phyloP scores from a whole-genome alignment of 2,888 invertebrate species.

The Drosophila bunnanda region DNA sequence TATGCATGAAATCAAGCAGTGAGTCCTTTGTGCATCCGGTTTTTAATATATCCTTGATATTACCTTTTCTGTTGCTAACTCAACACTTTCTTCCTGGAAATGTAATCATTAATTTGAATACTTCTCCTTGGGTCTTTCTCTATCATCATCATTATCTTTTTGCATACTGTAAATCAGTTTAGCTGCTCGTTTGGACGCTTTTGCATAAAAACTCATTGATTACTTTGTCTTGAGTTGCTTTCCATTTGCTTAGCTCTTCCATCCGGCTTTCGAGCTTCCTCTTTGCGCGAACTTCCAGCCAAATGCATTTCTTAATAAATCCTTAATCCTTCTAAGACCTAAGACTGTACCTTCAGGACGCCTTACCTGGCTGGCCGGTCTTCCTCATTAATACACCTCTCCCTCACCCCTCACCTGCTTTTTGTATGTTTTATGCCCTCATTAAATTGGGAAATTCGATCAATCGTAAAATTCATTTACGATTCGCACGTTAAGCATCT shows the following conservation, averaged over 20 bases:
- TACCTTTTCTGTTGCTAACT: constrained; percentile 4
- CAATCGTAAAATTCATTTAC: constrained; percentile 60
- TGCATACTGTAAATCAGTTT: constrained; percentile 43
- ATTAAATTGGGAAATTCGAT: constrained; percentile 59
- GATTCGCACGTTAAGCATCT: constrained; percentile 34
- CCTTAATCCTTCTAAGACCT: constrained; percentile 45
- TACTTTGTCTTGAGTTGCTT: constrained; percentile 57
- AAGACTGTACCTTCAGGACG: constrained; percentile 24
- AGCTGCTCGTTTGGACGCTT: constrained; percentile 34
- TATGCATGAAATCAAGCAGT: constrained; percentile 6
- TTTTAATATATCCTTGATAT: constrained; percentile 5
- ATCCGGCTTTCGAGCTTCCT: constrained; percentile 18
- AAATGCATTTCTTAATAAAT: constrained; percentile 58
- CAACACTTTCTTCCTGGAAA: constrained; percentile 3
- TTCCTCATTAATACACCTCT: constrained; percentile 19
- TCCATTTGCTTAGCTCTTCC: constrained; percentile 52
- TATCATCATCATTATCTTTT: constrained; percentile 10
- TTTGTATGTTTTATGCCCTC: constrained; percentile 29
- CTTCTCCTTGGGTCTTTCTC: not conserved
- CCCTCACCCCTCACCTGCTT: not conserved
- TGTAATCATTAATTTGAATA: constrained; percentile 36
- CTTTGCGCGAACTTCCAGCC: not conserved
- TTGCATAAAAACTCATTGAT: constrained; percentile 51
- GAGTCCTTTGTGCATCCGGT: not conserved
- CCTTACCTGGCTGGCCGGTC: constrained; percentile 9